These are phyloP conservation scores for Drosophila pseudoobscura DNA, from an alignment of 1,140 invertebrate genomes.

Conservation along the genomic window DNA sequence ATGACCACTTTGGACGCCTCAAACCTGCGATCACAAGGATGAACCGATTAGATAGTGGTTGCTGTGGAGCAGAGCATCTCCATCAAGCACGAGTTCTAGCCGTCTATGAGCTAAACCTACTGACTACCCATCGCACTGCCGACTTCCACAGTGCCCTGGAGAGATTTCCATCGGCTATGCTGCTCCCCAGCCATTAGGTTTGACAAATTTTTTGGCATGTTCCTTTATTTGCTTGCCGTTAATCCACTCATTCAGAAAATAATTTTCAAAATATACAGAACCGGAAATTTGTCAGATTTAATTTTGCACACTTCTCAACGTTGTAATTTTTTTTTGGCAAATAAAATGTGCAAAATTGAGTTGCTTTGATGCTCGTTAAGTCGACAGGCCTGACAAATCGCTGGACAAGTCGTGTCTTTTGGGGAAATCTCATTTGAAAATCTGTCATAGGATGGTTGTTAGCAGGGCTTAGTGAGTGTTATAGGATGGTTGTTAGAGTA, in stretches of 20 bases:
- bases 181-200: slow-evolving; percentile 93
- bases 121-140: slow-evolving; percentile 97
- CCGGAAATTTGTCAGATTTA: slow-evolving; percentile 77
- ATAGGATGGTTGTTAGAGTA: slow-evolving; percentile 35
- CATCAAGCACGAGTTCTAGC: slow-evolving; percentile 92
- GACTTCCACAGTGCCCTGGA: slow-evolving; percentile 99
- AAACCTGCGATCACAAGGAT: slow-evolving; percentile 14
- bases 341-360: slow-evolving; percentile 48
- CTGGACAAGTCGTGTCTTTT: slow-evolving; percentile 11
- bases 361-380: slow-evolving; percentile 37
- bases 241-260: slow-evolving; percentile 62
- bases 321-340: slow-evolving; percentile 22
- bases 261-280: slow-evolving; percentile 20
- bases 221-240: slow-evolving; percentile 8
- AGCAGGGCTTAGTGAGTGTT: slow-evolving; percentile 23
- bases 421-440: slow-evolving; percentile 27
- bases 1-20: not conserved
- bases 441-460: slow-evolving; percentile 56
- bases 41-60: slow-evolving; percentile 91
- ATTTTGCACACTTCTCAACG: slow-evolving; percentile 69
- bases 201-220: slow-evolving; percentile 94
- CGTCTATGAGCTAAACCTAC: slow-evolving; percentile 96
- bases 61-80: slow-evolving; percentile 97
- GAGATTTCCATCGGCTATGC: slow-evolving; percentile 93
- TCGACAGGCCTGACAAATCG: slow-evolving; percentile 62